phyloP scores from a whole-genome alignment of 2,888 invertebrate genomes.

The Ferdinandea cuprea region DNA sequence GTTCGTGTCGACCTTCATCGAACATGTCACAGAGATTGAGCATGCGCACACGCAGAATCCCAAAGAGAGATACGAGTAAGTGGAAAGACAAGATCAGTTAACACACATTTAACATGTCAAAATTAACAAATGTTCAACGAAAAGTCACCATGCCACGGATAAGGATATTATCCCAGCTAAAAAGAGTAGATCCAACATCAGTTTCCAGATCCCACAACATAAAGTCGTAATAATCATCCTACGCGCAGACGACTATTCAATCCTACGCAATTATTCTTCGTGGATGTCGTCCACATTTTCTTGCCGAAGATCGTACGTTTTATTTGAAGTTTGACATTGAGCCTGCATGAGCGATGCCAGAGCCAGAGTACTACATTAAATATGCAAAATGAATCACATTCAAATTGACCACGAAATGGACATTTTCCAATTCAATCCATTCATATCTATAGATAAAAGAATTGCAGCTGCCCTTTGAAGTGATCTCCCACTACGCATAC shows the following conservation, averaged over 20 bases:
- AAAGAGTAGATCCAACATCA: conserved; percentile 34
- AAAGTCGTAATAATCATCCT: conserved; percentile 51
- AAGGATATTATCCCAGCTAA: not conserved
- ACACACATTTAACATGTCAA: conserved; percentile 54
- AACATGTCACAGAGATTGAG: conserved; percentile 37
- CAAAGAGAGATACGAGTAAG: conserved; percentile 31
- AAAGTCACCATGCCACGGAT: conserved; percentile 20
- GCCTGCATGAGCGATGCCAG: not conserved
- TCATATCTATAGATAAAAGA: conserved; percentile 25
- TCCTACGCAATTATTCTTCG: conserved; percentile 44
- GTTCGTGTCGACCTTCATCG: conserved; percentile 39
- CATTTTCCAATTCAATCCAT: conserved; percentile 48
- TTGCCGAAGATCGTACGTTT: conserved; percentile 7
- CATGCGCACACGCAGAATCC: conserved; percentile 17
- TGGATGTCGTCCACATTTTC: not conserved
- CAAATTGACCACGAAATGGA: conserved; percentile 30
- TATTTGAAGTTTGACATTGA: conserved; percentile 23
- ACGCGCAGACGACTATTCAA: conserved; percentile 41
- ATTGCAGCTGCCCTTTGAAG: conserved; percentile 3
- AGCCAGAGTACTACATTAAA: conserved; percentile 3
- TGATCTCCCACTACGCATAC: conserved; percentile 9
- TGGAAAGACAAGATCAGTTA: conserved; percentile 57
- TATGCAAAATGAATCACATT: conserved; percentile 8
- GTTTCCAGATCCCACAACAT: conserved; percentile 43
- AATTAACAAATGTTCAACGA: conserved; percentile 55